Percentiles rank a stretch among this genome's conserved stretches.
Conservation (phyloP, 2,797 vertebrate species). For the Muscicapa striata region DNA sequence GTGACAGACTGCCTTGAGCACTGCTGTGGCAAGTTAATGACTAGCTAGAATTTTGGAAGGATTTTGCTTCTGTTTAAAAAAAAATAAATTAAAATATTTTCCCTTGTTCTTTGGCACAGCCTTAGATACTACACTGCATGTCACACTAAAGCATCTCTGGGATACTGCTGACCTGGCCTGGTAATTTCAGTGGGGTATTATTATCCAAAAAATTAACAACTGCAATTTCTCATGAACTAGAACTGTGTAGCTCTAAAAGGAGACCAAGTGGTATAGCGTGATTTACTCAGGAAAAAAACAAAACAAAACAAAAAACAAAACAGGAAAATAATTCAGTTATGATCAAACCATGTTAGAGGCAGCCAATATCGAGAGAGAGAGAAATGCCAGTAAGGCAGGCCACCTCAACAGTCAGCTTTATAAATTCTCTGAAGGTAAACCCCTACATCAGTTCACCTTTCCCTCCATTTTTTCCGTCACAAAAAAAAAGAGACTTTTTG, state of each 20-base stretch:
- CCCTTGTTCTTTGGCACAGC: not conserved
- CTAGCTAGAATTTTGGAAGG: not conserved
- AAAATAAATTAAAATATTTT: not conserved
- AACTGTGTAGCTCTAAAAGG: not conserved
- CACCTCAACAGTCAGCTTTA: not conserved
- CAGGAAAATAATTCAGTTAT: not conserved
- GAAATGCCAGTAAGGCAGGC: not conserved
- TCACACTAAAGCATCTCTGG: conserved; percentile 16
- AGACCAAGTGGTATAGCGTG: not conserved
- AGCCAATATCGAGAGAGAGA: not conserved
- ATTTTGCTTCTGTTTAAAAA: not conserved
- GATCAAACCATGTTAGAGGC: not conserved
- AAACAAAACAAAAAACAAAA: not conserved
- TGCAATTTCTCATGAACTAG: not conserved
- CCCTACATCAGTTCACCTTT: not conserved
- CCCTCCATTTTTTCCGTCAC: not conserved
- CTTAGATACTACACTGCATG: not conserved
- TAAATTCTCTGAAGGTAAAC: not conserved
- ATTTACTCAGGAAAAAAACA: not conserved
- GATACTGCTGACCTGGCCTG: not conserved
- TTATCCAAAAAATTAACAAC: not conserved
- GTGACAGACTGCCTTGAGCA: not conserved
- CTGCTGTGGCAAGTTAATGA: not conserved
- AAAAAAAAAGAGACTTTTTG: not conserved
- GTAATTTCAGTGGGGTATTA: not conserved